A percentile compares a stretch with the other conserved stretches of the same genome.
These are phyloP conservation scores for Plutomurus gul DNA, from an alignment of 1,140 invertebrate genomes.

Conservation along the genomic window DNA sequence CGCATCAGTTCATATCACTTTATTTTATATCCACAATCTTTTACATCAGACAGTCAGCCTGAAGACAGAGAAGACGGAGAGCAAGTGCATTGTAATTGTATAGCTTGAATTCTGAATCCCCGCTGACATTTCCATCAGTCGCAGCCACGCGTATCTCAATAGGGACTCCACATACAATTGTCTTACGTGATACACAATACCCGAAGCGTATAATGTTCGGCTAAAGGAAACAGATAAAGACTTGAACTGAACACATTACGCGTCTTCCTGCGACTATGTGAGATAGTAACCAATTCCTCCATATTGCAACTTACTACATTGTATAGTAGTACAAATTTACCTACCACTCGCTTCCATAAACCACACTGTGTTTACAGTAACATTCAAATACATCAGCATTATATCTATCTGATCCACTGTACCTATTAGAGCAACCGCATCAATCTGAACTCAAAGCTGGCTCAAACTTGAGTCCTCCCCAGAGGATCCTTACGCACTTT, in stretches of 20 bases:
- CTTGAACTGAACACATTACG: not conserved
- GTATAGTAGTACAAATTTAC: too few relatives aligned
- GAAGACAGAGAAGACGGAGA: not conserved
- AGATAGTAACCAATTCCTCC: not conserved
- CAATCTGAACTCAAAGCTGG: too few relatives aligned
- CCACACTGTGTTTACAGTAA: too few relatives aligned
- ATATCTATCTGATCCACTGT: too few relatives aligned
- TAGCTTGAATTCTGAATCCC: conserved; percentile 22
- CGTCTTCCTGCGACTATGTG: not conserved
- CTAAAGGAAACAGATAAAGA: not conserved
- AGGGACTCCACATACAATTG: conserved; percentile 24
- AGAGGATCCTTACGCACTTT: too few relatives aligned
- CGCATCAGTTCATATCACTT: not conserved
- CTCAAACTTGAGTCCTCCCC: too few relatives aligned
- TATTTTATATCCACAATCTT: not conserved
- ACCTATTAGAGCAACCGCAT: too few relatives aligned
- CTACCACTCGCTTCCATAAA: too few relatives aligned
- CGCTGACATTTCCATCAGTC: conserved; percentile 44
- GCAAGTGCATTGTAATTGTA: not conserved
- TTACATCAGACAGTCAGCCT: not conserved
- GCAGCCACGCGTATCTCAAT: conserved; percentile 42
- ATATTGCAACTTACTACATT: too few relatives aligned
- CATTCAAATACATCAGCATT: too few relatives aligned
- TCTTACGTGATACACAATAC: not conserved
- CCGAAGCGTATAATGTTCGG: not conserved